These are phyloP conservation scores for Athrips mouffetella DNA, from an alignment of 2,888 invertebrate genomes.

Conservation along the genomic window DNA sequence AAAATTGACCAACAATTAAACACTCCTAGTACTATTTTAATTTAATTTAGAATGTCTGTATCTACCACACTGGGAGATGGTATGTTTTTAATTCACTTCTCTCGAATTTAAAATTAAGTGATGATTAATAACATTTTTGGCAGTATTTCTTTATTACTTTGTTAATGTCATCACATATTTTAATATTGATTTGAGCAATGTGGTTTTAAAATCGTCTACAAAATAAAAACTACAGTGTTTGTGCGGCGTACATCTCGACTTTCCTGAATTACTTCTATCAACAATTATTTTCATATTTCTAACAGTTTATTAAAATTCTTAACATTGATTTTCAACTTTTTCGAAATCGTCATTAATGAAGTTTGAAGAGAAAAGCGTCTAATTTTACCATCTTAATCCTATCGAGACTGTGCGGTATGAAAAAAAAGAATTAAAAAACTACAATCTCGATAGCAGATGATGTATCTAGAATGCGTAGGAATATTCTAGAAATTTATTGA, in stretches of 20 bases:
- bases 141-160: slow-evolving; percentile 38
- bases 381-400: slow-evolving; percentile 20
- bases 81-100: too few relatives aligned
- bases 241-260: slow-evolving; percentile 71
- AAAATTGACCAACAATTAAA: slow-evolving; percentile 59
- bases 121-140: slow-evolving; percentile 42
- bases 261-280: slow-evolving; percentile 52
- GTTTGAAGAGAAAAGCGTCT: slow-evolving; percentile 29
- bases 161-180: slow-evolving; percentile 23
- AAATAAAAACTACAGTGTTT: slow-evolving; percentile 52
- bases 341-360: slow-evolving; percentile 54
- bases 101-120: slow-evolving; percentile 7
- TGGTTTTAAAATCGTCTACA: slow-evolving; percentile 1
- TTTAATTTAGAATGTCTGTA: slow-evolving; percentile 58
- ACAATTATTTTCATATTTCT: slow-evolving; percentile 53
- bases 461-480: slow-evolving; percentile 1
- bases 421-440: background rate
- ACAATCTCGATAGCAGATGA: background rate
- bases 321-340: slow-evolving; percentile 51
- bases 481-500: slow-evolving; percentile 2
- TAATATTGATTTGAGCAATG: slow-evolving; percentile 1
- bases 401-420: background rate
- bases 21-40: slow-evolving; percentile 33
- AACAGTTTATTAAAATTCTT: slow-evolving; percentile 55
- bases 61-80: too few relatives aligned